phyloP scores from a whole-genome alignment of 2,113 vertebrate species.

The Plecotus auritus region DNA sequence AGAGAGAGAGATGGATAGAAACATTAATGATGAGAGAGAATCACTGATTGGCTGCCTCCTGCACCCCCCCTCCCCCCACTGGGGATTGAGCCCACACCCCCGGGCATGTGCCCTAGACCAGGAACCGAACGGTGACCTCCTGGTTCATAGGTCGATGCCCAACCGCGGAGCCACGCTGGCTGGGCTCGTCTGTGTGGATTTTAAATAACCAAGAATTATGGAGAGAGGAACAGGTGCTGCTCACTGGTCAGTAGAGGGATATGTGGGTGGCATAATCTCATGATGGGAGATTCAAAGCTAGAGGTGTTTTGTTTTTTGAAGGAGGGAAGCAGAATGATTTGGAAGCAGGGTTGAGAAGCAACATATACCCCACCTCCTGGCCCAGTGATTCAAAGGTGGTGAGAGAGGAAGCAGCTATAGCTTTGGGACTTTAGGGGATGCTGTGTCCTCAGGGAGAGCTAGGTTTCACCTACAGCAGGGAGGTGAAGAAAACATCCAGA shows the following conservation, averaged over 20 bases:
- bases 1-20: too few relatives aligned
- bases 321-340: neutral
- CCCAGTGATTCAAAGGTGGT: neutral
- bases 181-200: neutral
- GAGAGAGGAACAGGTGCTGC: neutral
- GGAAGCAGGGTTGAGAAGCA: neutral
- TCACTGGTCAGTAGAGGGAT: neutral
- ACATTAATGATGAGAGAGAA: too few relatives aligned
- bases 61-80: too few relatives aligned
- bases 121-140: too few relatives aligned
- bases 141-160: too few relatives aligned
- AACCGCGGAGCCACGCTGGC: too few relatives aligned
- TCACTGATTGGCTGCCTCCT: too few relatives aligned
- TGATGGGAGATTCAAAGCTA: neutral
- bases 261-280: neutral
- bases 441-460: neutral
- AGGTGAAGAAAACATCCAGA: neutral
- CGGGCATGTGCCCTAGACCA: too few relatives aligned
- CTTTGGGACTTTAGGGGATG: neutral
- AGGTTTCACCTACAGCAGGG: neutral
- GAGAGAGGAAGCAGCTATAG: neutral
- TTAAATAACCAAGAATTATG: neutral
- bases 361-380: neutral
- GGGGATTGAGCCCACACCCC: too few relatives aligned
- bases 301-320: slow-evolving; percentile 16